These are phyloP conservation scores for Mobula hypostoma DNA, from an alignment of 2,113 vertebrate genomes.

Conservation along the genomic window DNA sequence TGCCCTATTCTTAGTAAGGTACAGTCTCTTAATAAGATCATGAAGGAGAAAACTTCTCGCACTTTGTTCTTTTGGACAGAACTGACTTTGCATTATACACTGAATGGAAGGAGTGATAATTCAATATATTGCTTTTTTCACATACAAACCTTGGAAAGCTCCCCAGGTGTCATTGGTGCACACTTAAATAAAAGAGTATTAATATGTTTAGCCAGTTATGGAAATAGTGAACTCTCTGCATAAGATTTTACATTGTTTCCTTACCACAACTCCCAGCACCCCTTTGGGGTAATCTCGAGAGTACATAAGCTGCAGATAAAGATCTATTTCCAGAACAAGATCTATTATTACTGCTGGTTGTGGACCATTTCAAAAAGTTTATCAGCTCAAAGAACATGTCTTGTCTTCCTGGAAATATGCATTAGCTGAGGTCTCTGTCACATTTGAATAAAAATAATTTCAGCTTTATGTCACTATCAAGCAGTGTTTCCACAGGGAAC, in stretches of 20 bases:
- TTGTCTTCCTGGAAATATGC: neutral
- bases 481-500: neutral
- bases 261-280: too few species aligned
- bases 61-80: neutral
- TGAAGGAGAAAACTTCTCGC: neutral
- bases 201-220: too few species aligned
- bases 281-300: neutral
- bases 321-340: neutral
- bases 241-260: neutral
- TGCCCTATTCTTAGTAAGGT: neutral
- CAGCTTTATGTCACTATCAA: neutral
- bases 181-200: neutral
- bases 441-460: neutral
- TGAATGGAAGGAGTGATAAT: neutral
- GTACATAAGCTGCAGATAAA: neutral
- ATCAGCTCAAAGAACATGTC: neutral
- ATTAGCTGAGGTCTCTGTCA: constrained; percentile 3
- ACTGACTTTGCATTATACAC: neutral
- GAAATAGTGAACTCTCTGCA: neutral
- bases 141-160: neutral
- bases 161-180: neutral
- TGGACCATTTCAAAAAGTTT: neutral
- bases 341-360: neutral
- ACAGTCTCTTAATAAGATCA: neutral
- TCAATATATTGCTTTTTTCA: neutral